Evolutionary conservation across 2,797 vertebrate species (phyloP), one percentile per base, ranked within the genome.

Genomic region (Acropternis orthonyx): DNA sequence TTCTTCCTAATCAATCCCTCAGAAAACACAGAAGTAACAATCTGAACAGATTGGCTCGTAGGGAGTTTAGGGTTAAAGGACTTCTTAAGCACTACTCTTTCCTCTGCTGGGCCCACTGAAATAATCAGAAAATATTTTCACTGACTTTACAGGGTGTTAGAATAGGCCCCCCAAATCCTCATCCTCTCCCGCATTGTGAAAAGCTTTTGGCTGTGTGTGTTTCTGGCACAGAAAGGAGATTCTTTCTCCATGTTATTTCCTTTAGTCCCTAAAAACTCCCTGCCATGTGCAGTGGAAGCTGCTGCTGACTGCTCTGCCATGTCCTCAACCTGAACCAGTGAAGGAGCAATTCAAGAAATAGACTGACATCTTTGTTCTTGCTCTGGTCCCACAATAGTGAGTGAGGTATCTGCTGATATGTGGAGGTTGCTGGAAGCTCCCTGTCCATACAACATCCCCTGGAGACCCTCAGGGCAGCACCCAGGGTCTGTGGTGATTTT

Each of bases 151-250:
- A 51, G 36, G 8, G 48, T 59, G 19, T 54, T 77, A 63, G 32
- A 46, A 67, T 28, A 67, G 48, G 10, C 4, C 3, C 24, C 48
- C 28, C 36, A 66, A 69, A 73, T 44, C 26, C 30, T 83, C 36
- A 39, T 43, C 30, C 21, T 37, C 39, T 81, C 37, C 85, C 66
- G 46, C 28, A 24, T 0, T 2, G 49, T 68, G 51, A 36, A 78
- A 88, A 76, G 37, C 37, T 39, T 61, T 51, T 34, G 67, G 37
- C 69, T 71, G 8, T 51, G 51, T 79, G 51, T 15, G 63, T 63
- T 90, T 69, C 86, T 86, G 83, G 79, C 90, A 74, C 83, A 78
- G 44, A 74, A 71, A 28, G 7, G 58, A 67, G 39, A 62, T 66
- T 75, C 21, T 41, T 84, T 92, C 34, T 46, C 54, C 9, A 1